These are phyloP conservation scores for Cephus pygmeus DNA, from an alignment of 2,888 invertebrate genomes.

Conservation along the genomic window DNA sequence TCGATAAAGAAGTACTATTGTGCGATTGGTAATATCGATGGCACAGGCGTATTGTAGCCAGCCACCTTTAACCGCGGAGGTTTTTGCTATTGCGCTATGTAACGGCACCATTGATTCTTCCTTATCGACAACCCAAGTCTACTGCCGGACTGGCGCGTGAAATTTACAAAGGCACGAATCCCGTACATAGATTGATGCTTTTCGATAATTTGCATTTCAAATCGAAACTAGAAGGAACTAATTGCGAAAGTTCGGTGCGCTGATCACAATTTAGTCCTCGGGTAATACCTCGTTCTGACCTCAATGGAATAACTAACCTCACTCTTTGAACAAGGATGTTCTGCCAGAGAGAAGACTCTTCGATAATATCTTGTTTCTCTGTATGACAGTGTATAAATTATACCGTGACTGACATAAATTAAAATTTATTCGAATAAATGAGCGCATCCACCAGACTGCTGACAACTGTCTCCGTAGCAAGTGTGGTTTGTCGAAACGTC, in stretches of 20 bases:
- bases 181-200: not conserved
- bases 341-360: not conserved
- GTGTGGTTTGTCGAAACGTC: slow-evolving; percentile 46
- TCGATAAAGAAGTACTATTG: slow-evolving; percentile 23
- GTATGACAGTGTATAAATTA: slow-evolving; percentile 13
- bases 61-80: slow-evolving; percentile 27
- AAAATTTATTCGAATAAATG: slow-evolving; percentile 50
- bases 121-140: not conserved
- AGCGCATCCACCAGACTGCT: slow-evolving; percentile 48
- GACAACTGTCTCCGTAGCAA: slow-evolving; percentile 48
- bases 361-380: slow-evolving; percentile 6
- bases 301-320: not conserved
- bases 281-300: not conserved
- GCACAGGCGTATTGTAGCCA: slow-evolving; percentile 17
- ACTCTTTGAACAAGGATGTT: slow-evolving; percentile 2
- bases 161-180: not conserved
- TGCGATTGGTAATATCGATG: slow-evolving; percentile 13
- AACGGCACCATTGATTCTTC: not conserved
- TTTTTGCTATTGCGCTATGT: not conserved
- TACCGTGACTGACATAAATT: slow-evolving; percentile 4
- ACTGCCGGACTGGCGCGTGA: not conserved
- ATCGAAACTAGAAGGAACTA: not conserved
- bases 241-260: not conserved
- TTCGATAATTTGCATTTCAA: not conserved
- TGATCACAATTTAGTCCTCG: not conserved